Evolutionary conservation across 2,888 invertebrate genomes (phyloP).

Genomic region (Drosophila paranaensis): DNA sequence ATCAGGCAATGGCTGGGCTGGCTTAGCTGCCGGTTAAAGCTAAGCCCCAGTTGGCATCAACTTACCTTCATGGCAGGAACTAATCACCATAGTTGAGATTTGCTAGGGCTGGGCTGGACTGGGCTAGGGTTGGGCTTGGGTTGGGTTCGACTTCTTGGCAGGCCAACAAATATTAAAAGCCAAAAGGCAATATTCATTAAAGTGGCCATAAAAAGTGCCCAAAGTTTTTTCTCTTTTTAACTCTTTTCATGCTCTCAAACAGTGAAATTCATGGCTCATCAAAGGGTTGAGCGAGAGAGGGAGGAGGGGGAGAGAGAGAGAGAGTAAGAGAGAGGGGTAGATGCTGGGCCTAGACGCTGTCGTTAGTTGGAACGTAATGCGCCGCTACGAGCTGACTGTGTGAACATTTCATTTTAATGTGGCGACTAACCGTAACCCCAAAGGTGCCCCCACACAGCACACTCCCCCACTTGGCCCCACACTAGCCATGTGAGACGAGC

Average conservation of each 20-base stretch:
- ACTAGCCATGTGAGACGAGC: constrained; percentile 60
- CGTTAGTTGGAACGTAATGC: constrained; percentile 52
- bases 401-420: constrained; percentile 80
- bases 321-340: background rate
- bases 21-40: background rate
- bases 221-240: constrained; percentile 22
- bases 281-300: constrained; percentile 36
- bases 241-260: constrained; percentile 15
- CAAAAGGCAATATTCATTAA: constrained; percentile 78
- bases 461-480: background rate
- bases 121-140: constrained; percentile 8
- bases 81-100: constrained; percentile 47
- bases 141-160: constrained; percentile 14
- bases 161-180: constrained; percentile 66
- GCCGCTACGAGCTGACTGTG: constrained; percentile 58
- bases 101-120: constrained; percentile 8
- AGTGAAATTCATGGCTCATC: constrained; percentile 64
- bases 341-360: constrained; percentile 59
- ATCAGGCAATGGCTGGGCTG: constrained; percentile 12
- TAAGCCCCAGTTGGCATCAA: constrained; percentile 36
- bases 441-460: background rate
- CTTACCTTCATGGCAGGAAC: constrained; percentile 36
- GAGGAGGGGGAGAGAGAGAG: background rate
- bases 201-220: constrained; percentile 63
- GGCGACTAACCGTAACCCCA: constrained; percentile 39